These are phyloP conservation scores for Rhabdomys pumilio DNA, from an alignment of 2,797 vertebrate species.

Conservation along the genomic window DNA sequence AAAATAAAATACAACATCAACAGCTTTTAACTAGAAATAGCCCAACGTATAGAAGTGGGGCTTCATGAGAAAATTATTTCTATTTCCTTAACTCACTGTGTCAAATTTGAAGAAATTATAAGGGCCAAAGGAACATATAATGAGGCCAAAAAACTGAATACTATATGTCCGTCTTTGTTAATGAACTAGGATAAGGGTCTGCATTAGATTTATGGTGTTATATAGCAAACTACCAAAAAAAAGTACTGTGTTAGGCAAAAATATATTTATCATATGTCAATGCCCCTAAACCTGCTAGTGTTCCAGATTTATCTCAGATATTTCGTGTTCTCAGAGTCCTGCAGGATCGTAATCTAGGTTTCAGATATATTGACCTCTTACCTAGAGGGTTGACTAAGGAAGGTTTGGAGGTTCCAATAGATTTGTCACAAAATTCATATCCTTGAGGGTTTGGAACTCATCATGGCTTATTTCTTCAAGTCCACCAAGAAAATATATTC, in stretches of 20 bases:
- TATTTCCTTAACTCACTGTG: not conserved
- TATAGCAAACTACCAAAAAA: not conserved
- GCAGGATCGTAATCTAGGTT: not conserved
- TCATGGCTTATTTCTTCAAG: constrained; percentile 5
- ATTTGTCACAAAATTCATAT: constrained; percentile 44
- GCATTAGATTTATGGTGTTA: not conserved
- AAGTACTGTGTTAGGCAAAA: not conserved
- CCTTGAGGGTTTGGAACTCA: not conserved
- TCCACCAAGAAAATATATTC: not conserved
- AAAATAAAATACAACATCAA: not conserved
- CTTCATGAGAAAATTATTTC: not conserved
- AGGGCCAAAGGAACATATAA: not conserved
- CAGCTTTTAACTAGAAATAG: not conserved
- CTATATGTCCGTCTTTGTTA: not conserved
- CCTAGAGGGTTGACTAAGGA: not conserved
- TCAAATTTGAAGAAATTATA: constrained; percentile 16
- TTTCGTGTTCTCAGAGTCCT: not conserved
- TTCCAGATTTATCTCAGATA: not conserved
- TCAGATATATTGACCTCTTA: not conserved
- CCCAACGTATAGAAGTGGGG: not conserved
- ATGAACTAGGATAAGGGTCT: not conserved
- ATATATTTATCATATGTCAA: not conserved
- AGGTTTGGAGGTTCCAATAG: not conserved
- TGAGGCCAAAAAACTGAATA: not conserved
- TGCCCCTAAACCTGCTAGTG: not conserved